A percentile compares a stretch with the other conserved stretches of the same genome.
Evolutionary conservation across 2,797 vertebrate species (phyloP).

Genomic region (Paguma larvata): DNA sequence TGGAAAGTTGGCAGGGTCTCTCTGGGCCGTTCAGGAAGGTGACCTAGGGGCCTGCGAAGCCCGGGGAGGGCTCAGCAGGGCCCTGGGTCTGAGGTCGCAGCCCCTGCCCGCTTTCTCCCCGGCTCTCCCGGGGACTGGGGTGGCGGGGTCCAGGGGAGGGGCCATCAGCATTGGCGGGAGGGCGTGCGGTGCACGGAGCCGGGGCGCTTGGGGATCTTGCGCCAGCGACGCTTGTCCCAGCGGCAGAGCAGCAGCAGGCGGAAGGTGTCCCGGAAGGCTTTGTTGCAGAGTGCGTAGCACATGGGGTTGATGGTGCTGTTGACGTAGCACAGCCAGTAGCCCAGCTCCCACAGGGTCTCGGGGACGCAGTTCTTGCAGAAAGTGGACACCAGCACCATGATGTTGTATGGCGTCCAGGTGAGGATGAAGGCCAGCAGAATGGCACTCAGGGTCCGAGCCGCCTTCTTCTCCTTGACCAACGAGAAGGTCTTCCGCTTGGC

Average conservation of each 20-base stretch:
- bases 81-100: slow-evolving; percentile 38
- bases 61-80: slow-evolving; percentile 1
- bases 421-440: slow-evolving; percentile 92
- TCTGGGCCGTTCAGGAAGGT: slow-evolving; percentile 64
- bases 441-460: slow-evolving; percentile 90
- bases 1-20: slow-evolving; percentile 55
- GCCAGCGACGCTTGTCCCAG: slow-evolving; percentile 87
- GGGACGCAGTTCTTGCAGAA: slow-evolving; percentile 90
- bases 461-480: slow-evolving; percentile 91
- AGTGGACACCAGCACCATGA: slow-evolving; percentile 92
- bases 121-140: slow-evolving; percentile 30
- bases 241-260: slow-evolving; percentile 90
- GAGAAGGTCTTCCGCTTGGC: slow-evolving; percentile 87
- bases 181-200: slow-evolving; percentile 82
- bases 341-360: slow-evolving; percentile 90
- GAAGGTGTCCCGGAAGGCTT: slow-evolving; percentile 91
- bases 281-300: slow-evolving; percentile 92
- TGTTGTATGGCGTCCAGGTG: slow-evolving; percentile 93
- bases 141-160: slow-evolving; percentile 5
- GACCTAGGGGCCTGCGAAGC: slow-evolving; percentile 47
- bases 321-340: slow-evolving; percentile 93
- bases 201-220: slow-evolving; percentile 82
- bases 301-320: slow-evolving; percentile 93
- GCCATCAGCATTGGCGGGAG: slow-evolving; percentile 80
- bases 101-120: neutral